Evolutionary conservation across 2,888 invertebrate genomes (phyloP).

Genomic region (Cheiracanthium punctorium): DNA sequence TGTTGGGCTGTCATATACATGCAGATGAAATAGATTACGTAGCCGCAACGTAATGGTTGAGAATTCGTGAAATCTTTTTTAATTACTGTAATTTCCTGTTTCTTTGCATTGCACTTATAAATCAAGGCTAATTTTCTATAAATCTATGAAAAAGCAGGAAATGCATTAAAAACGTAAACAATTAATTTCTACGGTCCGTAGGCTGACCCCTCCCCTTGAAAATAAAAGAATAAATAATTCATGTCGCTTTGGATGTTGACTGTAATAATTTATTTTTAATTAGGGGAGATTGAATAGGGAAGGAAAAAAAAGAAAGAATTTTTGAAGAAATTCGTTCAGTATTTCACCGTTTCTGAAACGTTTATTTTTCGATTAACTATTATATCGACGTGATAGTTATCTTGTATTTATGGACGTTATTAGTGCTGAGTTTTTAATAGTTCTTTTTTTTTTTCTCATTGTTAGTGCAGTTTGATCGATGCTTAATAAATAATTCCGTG

Average conservation of each 20-base stretch:
- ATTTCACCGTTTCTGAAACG: neutral
- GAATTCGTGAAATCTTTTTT: slow-evolving; percentile 6
- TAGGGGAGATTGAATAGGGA: neutral
- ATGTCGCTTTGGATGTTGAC: neutral
- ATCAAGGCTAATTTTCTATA: slow-evolving; percentile 10
- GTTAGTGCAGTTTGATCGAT: no score
- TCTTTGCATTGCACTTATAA: neutral
- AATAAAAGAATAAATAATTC: slow-evolving; percentile 13
- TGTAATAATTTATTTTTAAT: slow-evolving; percentile 12
- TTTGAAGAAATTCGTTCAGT: neutral
- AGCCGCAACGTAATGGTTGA: neutral
- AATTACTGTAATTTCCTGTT: slow-evolving; percentile 13
- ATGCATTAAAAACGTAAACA: slow-evolving; percentile 10
- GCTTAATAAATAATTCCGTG: no score
- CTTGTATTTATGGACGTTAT: neutral
- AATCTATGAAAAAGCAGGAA: slow-evolving; percentile 8
- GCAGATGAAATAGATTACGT: slow-evolving; percentile 1
- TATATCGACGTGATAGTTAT: neutral
- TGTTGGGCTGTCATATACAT: slow-evolving; percentile 6
- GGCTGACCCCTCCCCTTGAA: neutral
- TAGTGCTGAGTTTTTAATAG: no score
- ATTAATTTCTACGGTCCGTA: neutral
- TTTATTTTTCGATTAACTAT: neutral
- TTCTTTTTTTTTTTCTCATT: no score
- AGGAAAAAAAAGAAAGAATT: neutral